These are phyloP conservation scores for Mythimna loreyi DNA, from an alignment of 2,888 invertebrate species.

Conservation along the genomic window DNA sequence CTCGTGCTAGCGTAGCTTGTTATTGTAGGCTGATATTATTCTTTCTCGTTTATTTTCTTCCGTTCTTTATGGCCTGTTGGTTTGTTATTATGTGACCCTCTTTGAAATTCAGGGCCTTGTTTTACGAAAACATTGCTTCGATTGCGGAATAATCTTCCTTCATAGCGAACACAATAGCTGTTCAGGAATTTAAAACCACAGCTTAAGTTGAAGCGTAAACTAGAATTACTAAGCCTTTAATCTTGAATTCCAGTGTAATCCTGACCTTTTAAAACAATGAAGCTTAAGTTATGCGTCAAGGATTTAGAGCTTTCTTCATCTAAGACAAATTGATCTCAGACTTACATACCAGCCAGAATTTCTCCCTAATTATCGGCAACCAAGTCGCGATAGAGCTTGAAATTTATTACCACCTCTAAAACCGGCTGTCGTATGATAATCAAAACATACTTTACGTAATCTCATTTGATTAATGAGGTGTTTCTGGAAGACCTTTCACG, in stretches of 20 bases:
- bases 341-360: background rate
- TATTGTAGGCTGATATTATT: conserved; percentile 23
- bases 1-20: conserved; percentile 6
- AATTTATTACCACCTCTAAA: conserved; percentile 31
- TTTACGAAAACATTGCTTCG: conserved; percentile 26
- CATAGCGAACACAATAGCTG: background rate
- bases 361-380: conserved; percentile 18
- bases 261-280: conserved; percentile 19
- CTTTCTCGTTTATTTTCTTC: conserved; percentile 6
- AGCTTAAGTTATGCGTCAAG: background rate
- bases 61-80: conserved; percentile 6
- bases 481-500: conserved; percentile 12
- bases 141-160: conserved; percentile 1
- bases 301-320: background rate
- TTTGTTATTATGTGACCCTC: conserved; percentile 15
- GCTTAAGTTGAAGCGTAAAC: background rate
- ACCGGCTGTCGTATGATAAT: conserved; percentile 14
- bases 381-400: conserved; percentile 10
- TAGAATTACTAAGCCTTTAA: conserved; percentile 17
- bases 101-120: background rate
- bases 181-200: conserved; percentile 3
- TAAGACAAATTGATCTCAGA: conserved; percentile 17
- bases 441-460: conserved; percentile 39
- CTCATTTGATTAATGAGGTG: conserved; percentile 42
- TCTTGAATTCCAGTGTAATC: conserved; percentile 8